A percentile compares a stretch with the other conserved stretches of the same genome.
Conservation (phyloP, 2,113 vertebrate species). For the Dicaeum eximium region DNA sequence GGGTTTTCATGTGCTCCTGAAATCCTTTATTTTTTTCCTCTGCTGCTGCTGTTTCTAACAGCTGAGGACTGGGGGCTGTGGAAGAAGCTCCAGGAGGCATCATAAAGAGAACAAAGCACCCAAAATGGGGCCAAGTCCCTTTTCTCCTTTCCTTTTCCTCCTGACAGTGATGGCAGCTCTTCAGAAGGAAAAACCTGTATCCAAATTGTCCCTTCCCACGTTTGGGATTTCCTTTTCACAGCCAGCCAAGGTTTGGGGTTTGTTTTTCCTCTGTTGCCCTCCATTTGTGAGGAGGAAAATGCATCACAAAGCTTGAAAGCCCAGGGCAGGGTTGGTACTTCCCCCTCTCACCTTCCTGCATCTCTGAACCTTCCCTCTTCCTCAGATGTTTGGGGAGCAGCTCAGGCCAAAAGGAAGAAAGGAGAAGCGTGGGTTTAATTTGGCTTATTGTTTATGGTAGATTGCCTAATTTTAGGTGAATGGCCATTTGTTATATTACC, state of each 20-base stretch:
- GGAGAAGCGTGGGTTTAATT: slow-evolving; percentile 34
- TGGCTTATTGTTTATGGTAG: slow-evolving; percentile 34
- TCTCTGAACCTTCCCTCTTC: neutral
- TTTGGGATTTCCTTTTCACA: neutral
- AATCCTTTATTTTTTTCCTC: neutral
- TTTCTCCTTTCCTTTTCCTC: neutral
- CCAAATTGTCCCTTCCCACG: neutral
- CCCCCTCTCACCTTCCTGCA: neutral
- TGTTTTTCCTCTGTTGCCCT: neutral
- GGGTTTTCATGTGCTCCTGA: neutral
- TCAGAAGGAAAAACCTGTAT: neutral
- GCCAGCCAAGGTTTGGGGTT: neutral
- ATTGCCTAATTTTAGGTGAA: slow-evolving; percentile 49
- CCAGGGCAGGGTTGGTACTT: neutral
- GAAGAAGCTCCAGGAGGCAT: neutral
- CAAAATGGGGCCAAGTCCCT: neutral
- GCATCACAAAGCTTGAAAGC: neutral
- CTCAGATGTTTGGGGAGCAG: neutral
- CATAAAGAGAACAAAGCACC: neutral
- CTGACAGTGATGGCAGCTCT: neutral
- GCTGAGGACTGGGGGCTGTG: neutral
- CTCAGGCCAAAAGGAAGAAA: slow-evolving; percentile 23
- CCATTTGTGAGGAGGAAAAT: neutral
- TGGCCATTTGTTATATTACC: slow-evolving; percentile 33
- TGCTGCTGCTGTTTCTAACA: neutral